Base-by-base conservation (phyloP, 2,888 invertebrate species). In the Clitarchus hookeri region DNA sequence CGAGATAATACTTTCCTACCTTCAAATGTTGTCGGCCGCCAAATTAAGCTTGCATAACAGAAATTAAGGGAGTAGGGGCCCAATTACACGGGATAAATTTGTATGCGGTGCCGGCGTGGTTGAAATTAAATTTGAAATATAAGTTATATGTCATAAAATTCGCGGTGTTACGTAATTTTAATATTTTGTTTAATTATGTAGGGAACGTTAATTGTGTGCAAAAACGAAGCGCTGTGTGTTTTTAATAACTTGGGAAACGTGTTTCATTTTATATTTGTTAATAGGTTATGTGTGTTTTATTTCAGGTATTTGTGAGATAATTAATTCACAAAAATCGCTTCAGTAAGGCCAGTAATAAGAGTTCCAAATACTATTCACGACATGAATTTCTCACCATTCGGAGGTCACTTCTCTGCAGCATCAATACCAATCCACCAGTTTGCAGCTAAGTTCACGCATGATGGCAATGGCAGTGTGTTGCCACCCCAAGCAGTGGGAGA, bases 321-420 rank as follows among this genome's bases (percentile, higher is more conserved):
- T n/a, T 23, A 65, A 65, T 19, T 65, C 13, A 23, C n/a, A 65
- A 19, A 65, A 9, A n/a, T 65, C n/a, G 8, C 23, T n/a, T n/a
- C 8, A 65, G 2, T 23, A 65, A 65, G 23, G 65, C n/a, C 65
- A 65, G 23, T 48, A 48, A 13, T 48, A 48, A 48, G 48, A 16
- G 16, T 16, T 48, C 48, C n/a, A 23, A 65, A 23, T 23, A 65
- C 65, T 9, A 23, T n/a, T 8, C 16, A 23, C 82, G 27, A 36
- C 79, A 97, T 97, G 97, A 97, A 97, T 93, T 97, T 97, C 93
- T 94, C 96, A 90, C 96, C 96, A 89, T 97, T 97, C 91, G 96
- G 96, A 90, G 95, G 95, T 90, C 96, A 95, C 92, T 96, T 95
- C 91, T 82, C 82, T 82, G 95, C 96, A 89, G 94, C 95, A 89